Evolutionary conservation across 2,797 vertebrate species (phyloP), one percentile per base, ranked within the genome.

Genomic region (Trachurus trachurus): DNA sequence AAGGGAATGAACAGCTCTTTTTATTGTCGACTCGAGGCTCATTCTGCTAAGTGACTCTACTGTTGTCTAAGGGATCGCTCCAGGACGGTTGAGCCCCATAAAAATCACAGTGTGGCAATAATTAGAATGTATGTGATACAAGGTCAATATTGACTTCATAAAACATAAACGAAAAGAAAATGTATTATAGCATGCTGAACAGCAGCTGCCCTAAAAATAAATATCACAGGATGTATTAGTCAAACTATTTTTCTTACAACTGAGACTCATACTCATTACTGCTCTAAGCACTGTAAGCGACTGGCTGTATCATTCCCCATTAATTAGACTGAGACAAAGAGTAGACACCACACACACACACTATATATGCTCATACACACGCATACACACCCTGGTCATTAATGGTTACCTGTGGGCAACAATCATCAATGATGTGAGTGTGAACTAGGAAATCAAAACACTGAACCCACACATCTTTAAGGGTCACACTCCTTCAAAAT

Each of bases 301-400:
- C 83, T 89, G 88, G 94, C 94, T 95, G 95, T 96, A 96, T 95
- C 95, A 96, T 96, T 96, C 96, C 95, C 95, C 95, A 92, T 96
- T 95, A 96, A 96, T 96, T 96, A 96, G 96, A 95, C 93, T 90
- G 79, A 87, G 80, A 95, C 85, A 85, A 81, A 88, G 66, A 82
- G 63, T 78, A 86, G 81, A 94, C 87, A 82, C 69, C 68, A 92
- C 78, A 88, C 81, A 87, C 82, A 92, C 87, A 88, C 75, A 84
- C 56, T 52, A 44, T 78, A 91, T 76, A 91, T 74, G 52, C 59
- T 79, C 76, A 62, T 87, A 78, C 83, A 84, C 82, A 81, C 88
- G 73, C 86, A 77, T 84, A 90, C 88, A 92, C 91, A 93, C 87
- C 47, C 89, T 59, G 66, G 77, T 95, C 95, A 95, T 95, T 94